Percentiles rank a stretch among this genome's conserved stretches.
Evolutionary conservation across 2,888 invertebrate species (phyloP).

Genomic region (Xylocampa areola): DNA sequence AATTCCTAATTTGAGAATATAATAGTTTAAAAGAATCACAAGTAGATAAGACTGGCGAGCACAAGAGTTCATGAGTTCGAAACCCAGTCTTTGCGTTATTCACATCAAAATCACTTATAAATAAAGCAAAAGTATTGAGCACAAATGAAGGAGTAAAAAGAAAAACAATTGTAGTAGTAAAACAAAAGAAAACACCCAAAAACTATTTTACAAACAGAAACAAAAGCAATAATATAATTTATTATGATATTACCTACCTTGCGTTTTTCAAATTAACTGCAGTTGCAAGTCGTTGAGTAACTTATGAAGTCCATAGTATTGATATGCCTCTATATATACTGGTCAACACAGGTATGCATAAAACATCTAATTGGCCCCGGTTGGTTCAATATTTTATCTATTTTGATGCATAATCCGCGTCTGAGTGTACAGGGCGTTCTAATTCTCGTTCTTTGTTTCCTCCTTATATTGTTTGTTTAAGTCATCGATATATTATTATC

Average conservation of each 20-base stretch:
- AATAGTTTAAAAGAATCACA: no score
- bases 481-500: not conserved
- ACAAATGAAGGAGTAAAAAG: no score
- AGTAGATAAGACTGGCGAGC: no score
- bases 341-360: conserved; percentile 62
- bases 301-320: conserved; percentile 73
- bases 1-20: no score
- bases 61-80: no score
- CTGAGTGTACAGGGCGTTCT: conserved; percentile 60
- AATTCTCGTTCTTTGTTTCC: conserved; percentile 10
- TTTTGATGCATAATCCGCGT: conserved; percentile 75
- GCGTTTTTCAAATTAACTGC: conserved; percentile 56
- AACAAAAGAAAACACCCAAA: no score
- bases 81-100: no score
- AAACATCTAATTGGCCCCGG: conserved; percentile 81
- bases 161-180: no score
- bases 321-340: conserved; percentile 78
- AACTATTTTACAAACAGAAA: not conserved
- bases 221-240: not conserved
- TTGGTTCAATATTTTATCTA: conserved; percentile 75
- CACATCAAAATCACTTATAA: no score
- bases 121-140: no score
- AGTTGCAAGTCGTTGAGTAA: conserved; percentile 68
- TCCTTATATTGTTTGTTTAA: not conserved
- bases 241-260: conserved; percentile 71